Percentiles rank a stretch among this genome's conserved stretches.
Evolutionary conservation across 2,888 invertebrate genomes (phyloP).

Genomic region (Caprella mutica): DNA sequence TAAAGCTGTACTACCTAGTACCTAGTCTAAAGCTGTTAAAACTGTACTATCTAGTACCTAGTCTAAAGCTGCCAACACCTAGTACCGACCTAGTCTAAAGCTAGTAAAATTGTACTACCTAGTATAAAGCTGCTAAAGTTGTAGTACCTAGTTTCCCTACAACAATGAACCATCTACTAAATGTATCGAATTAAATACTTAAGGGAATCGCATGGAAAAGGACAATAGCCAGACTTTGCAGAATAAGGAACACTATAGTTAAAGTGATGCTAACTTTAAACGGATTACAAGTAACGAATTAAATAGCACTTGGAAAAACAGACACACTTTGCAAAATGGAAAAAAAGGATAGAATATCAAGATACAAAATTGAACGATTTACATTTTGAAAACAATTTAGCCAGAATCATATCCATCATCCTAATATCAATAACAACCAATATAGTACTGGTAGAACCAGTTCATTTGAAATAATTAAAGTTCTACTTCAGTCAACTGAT

Average conservation of each 20-base stretch:
- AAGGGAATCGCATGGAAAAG: background rate
- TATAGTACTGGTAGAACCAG: background rate
- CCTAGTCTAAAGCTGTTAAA: too few relatives aligned
- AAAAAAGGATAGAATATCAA: background rate
- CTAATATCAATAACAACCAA: background rate
- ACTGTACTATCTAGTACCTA: too few relatives aligned
- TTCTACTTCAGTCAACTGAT: background rate
- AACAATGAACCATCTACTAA: background rate
- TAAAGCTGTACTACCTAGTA: too few relatives aligned
- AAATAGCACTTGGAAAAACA: background rate
- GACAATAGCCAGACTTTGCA: background rate
- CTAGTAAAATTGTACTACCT: too few relatives aligned
- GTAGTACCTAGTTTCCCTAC: too few relatives aligned
- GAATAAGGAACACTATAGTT: background rate
- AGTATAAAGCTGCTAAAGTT: too few relatives aligned
- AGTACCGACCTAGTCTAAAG: too few relatives aligned
- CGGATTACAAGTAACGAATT: background rate
- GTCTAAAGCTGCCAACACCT: too few relatives aligned
- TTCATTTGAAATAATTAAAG: background rate
- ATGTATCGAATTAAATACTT: background rate
- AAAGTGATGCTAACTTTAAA: background rate
- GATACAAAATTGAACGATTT: too few relatives aligned
- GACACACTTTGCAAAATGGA: background rate
- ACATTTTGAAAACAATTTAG: too few relatives aligned
- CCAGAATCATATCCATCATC: background rate